Conservation (phyloP, 2,888 invertebrate genomes). For the Napeogenes sylphis region DNA sequence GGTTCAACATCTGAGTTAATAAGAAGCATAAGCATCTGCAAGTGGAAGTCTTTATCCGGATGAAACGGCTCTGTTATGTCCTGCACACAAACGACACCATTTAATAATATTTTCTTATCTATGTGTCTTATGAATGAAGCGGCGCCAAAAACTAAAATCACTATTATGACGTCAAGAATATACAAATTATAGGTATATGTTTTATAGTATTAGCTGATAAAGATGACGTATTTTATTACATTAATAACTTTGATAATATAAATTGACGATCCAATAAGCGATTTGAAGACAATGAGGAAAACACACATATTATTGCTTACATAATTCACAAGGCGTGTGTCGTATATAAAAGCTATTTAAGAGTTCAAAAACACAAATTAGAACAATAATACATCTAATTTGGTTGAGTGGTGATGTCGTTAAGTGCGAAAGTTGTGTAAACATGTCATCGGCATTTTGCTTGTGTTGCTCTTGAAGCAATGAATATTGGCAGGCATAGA, state of each 20-base stretch:
- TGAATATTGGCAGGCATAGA: constrained; percentile 49
- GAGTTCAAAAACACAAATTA: constrained; percentile 10
- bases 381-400: constrained; percentile 8
- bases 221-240: not conserved
- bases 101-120: not conserved
- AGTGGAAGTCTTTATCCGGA: constrained; percentile 6
- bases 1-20: constrained; percentile 6
- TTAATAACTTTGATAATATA: constrained; percentile 2
- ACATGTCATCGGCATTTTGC: constrained; percentile 8
- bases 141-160: too few species aligned
- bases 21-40: constrained; percentile 6
- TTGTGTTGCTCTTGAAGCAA: constrained; percentile 22
- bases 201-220: too few species aligned
- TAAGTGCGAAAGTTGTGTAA: constrained; percentile 16
- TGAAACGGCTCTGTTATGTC: constrained; percentile 3
- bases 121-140: not conserved
- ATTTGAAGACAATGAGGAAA: not conserved
- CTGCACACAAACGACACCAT: constrained; percentile 2
- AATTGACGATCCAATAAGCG: not conserved
- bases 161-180: too few species aligned
- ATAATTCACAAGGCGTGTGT: not conserved
- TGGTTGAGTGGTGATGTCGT: not conserved
- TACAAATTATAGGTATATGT: too few species aligned
- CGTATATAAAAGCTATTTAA: not conserved
- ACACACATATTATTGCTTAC: not conserved